These are phyloP conservation scores for Chaetophractus vellerosus DNA, from an alignment of 2,797 vertebrate genomes.

Conservation along the genomic window DNA sequence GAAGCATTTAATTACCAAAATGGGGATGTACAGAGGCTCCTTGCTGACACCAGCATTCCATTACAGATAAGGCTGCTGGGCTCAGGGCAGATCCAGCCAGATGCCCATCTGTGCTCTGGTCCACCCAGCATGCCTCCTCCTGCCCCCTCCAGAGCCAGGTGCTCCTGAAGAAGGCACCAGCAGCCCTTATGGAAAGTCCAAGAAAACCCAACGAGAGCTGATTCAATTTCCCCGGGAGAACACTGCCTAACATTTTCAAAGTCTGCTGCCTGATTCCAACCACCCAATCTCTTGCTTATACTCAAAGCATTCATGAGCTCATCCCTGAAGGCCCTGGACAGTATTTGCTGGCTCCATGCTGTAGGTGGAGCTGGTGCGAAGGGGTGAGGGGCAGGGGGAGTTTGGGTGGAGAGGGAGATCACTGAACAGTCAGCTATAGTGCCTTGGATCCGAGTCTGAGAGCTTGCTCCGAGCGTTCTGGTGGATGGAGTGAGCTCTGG, in stretches of 20 bases:
- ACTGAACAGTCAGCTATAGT: neutral
- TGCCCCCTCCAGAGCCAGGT: neutral
- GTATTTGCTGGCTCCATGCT: neutral
- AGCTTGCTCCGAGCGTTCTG: neutral
- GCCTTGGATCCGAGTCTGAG: neutral
- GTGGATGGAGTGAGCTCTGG: neutral
- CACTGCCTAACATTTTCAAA: neutral
- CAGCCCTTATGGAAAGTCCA: neutral
- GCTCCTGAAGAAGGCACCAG: neutral
- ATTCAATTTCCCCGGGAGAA: neutral
- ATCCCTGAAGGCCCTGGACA: neutral
- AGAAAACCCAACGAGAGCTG: neutral
- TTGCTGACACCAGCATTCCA: constrained; percentile 77
- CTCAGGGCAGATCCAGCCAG: neutral
- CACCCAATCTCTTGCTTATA: neutral
- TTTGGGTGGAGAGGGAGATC: neutral
- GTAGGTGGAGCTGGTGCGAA: neutral
- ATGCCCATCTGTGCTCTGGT: neutral
- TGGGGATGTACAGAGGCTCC: constrained; percentile 74
- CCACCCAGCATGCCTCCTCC: rapidly evolving
- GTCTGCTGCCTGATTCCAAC: neutral
- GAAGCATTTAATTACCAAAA: constrained; percentile 77
- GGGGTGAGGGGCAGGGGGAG: too few species aligned
- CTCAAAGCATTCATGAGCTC: neutral
- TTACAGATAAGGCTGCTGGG: constrained; percentile 62